These are phyloP conservation scores for Coendou prehensilis DNA, from an alignment of 2,797 vertebrate genomes.

Conservation along the genomic window DNA sequence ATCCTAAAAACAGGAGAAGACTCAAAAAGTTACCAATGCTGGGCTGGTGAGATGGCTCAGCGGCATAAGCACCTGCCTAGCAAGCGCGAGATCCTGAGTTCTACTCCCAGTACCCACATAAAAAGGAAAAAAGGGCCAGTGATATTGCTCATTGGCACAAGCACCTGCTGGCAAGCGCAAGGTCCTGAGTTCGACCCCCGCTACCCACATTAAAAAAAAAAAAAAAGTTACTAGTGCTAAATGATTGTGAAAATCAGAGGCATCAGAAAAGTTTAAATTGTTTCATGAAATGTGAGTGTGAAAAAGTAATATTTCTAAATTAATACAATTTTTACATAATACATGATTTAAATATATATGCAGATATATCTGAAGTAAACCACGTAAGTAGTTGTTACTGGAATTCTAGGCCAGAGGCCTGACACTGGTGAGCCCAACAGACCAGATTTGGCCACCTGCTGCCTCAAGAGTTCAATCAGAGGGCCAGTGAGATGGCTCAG, in stretches of 20 bases:
- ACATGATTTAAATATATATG: background rate
- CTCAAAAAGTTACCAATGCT: background rate
- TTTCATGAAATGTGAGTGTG: background rate
- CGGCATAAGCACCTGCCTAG: too few relatives aligned
- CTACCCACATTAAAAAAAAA: too few relatives aligned
- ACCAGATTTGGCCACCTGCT: background rate
- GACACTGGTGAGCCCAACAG: background rate
- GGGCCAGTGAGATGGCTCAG: too few relatives aligned
- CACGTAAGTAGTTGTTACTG: background rate
- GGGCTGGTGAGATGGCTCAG: too few relatives aligned
- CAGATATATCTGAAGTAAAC: background rate
- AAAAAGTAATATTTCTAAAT: constrained; percentile 32
- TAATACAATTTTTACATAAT: background rate
- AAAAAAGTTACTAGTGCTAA: background rate
- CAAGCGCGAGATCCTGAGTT: too few relatives aligned
- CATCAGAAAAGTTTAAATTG: background rate
- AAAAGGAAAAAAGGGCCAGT: too few relatives aligned
- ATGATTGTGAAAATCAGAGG: background rate
- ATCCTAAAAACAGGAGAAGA: background rate
- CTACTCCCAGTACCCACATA: too few relatives aligned
- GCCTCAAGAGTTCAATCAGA: background rate
- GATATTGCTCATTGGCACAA: too few relatives aligned
- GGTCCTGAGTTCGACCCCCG: too few relatives aligned
- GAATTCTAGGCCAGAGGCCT: background rate
- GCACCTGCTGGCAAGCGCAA: too few relatives aligned